These are phyloP conservation scores for Atrichornis clamosus DNA, from an alignment of 2,113 vertebrate species.

Conservation along the genomic window DNA sequence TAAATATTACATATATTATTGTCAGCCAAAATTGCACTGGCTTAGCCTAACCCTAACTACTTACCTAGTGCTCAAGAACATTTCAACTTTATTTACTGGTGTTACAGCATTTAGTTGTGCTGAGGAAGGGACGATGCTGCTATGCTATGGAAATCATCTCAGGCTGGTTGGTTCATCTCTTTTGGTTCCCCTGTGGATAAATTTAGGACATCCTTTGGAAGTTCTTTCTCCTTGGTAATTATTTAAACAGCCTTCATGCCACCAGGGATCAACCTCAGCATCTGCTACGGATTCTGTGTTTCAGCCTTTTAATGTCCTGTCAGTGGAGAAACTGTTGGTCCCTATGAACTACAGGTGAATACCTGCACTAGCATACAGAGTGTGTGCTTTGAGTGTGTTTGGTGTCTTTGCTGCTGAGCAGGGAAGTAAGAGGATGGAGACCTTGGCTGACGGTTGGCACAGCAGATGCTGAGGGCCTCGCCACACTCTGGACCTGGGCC, in stretches of 20 bases:
- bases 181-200: not conserved
- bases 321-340: not conserved
- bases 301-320: not conserved
- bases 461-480: not conserved
- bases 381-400: not conserved
- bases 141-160: not conserved
- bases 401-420: not conserved
- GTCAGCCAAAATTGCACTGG: not conserved
- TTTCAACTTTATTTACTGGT: not conserved
- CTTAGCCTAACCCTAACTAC: not conserved
- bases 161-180: not conserved
- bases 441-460: not conserved
- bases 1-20: conserved; percentile 1
- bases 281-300: not conserved
- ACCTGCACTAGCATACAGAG: not conserved
- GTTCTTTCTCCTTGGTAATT: not conserved
- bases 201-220: not conserved
- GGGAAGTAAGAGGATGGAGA: not conserved
- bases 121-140: not conserved
- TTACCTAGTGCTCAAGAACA: not conserved
- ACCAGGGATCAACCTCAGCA: not conserved
- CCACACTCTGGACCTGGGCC: fast-evolving
- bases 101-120: not conserved
- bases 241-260: not conserved
- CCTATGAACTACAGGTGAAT: not conserved